Evolutionary conservation across 2,113 vertebrate genomes (phyloP).

Genomic region (Xyrauchen texanus): DNA sequence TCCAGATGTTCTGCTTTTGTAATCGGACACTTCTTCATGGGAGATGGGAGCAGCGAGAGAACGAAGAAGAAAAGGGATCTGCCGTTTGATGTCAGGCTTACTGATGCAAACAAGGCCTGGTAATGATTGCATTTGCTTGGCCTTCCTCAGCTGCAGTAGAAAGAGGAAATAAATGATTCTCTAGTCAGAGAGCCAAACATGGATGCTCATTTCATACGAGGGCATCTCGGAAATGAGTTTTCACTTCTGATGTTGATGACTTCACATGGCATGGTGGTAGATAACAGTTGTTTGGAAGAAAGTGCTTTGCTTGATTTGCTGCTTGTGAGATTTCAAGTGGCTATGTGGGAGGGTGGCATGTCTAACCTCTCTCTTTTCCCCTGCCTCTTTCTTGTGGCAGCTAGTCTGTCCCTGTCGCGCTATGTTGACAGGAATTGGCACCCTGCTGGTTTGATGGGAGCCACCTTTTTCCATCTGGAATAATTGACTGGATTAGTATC

Average conservation of each 20-base stretch:
- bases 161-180: background rate
- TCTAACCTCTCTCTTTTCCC: conserved; percentile 1
- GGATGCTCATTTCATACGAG: conserved; percentile 33
- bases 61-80: conserved; percentile 4
- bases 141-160: no score
- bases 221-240: conserved; percentile 43
- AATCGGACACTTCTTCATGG: conserved; percentile 32
- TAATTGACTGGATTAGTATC: conserved; percentile 52
- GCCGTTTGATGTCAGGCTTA: conserved; percentile 43
- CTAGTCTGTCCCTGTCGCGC: background rate
- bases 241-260: conserved; percentile 34
- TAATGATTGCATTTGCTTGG: background rate
- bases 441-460: background rate
- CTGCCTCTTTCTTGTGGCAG: background rate
- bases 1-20: conserved; percentile 55
- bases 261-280: conserved; percentile 43
- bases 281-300: conserved; percentile 45
- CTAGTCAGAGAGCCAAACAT: conserved; percentile 11
- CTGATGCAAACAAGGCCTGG: conserved; percentile 45
- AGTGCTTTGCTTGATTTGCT: conserved; percentile 32
- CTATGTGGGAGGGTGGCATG: background rate
- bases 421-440: conserved; percentile 33
- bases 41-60: conserved; percentile 1
- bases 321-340: background rate
- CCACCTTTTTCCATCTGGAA: conserved; percentile 49